A percentile compares a stretch with the other conserved stretches of the same genome.
Evolutionary conservation across 2,797 vertebrate genomes (phyloP).

Genomic region (Enteromius afrohamiltoni): DNA sequence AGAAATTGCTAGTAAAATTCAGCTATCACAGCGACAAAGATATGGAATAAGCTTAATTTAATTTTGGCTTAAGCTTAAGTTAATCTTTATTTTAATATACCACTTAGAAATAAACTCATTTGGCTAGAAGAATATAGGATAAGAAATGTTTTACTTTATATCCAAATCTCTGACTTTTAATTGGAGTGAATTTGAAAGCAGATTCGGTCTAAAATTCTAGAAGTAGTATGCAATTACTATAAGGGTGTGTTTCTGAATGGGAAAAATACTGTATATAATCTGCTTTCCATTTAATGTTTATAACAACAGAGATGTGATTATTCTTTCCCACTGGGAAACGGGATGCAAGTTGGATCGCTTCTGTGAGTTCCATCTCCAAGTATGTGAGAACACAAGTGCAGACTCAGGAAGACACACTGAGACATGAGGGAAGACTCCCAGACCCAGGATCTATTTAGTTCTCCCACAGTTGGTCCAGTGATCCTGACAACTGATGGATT

Average conservation of each 20-base stretch:
- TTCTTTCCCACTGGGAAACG: background rate
- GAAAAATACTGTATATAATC: background rate
- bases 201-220: background rate
- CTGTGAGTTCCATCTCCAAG: constrained; percentile 5
- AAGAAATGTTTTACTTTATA: background rate
- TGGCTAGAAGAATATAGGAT: background rate
- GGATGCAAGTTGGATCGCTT: constrained; percentile 26
- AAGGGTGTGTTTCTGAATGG: background rate
- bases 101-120: background rate
- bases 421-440: constrained; percentile 41
- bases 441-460: constrained; percentile 50
- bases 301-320: background rate
- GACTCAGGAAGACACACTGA: constrained; percentile 38
- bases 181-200: background rate
- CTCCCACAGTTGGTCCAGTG: constrained; percentile 57
- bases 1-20: background rate
- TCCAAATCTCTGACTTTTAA: background rate
- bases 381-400: constrained; percentile 26
- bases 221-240: background rate
- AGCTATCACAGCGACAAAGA: background rate
- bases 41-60: background rate
- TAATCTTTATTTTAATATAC: background rate
- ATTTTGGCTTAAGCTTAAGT: too few relatives aligned
- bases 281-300: background rate
- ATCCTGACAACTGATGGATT: constrained; percentile 67